Base-by-base conservation (phyloP, 1,140 invertebrate genomes). In the Cecropterus lyciades region DNA sequence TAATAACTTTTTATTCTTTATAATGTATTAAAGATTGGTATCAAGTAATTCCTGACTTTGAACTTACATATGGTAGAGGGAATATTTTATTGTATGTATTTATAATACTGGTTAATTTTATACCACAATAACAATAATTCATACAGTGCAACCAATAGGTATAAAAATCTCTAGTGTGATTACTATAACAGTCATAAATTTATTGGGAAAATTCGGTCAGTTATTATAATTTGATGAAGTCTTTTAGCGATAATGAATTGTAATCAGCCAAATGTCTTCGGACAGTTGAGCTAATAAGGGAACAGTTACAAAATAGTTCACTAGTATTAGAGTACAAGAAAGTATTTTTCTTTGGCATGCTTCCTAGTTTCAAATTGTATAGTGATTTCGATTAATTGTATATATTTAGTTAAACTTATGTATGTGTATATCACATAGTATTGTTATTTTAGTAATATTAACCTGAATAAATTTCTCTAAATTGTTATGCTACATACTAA, bases 21-120 rank as follows among this genome's bases (percentile, higher is more conserved):
- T 72, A 68, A 75, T 78, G 67, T 78, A 84, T 81, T 82, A 85
- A 75, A 83, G 30, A 79, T 78, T 87, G 77, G 77, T 85, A 83
- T 65, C 67, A 77, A 75, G 63, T 66, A 65, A 45, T 65, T 59
- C n/a, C 7, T 33, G 51, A 45, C 56, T 59, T 59, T 59, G 20
- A 33, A 46, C 42, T 57, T 57, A 5, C 48, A 51, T 14, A 20
- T 13, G 16, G 14, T 13, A 0, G 1, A 16, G 24, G 11, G n/a
- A 51, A 51, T 4, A 27, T 5, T 13, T 0, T 13, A 51, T 5
- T 51, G 48, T 51, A 51, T 17, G 11, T 48, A 33, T 33, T n/a
- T 9, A 33, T 33, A 33, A 33, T 10, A 40, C 37, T 40, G 10
- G 37, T 13, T 40, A n/a, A n/a, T 40, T 40, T 40, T 40, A 40